Conservation (phyloP, 2,113 vertebrate species). For the Atherinomorus stipes region DNA sequence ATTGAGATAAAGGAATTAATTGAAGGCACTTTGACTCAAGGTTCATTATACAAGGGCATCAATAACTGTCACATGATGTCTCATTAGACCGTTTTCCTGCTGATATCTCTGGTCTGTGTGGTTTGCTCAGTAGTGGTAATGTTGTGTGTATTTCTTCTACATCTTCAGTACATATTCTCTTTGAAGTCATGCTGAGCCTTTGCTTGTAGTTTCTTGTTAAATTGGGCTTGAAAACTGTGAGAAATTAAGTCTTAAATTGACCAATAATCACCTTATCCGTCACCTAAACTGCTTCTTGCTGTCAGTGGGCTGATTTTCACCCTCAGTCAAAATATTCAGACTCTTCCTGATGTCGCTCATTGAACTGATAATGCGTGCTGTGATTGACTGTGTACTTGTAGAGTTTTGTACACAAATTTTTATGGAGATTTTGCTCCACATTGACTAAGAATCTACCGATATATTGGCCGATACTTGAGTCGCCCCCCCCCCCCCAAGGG, state of each 20-base stretch:
- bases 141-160: background rate
- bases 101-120: too few species aligned
- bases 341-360: background rate
- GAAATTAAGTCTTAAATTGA: background rate
- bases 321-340: background rate
- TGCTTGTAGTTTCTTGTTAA: background rate
- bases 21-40: conserved; percentile 1
- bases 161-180: background rate
- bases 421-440: too few species aligned
- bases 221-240: background rate
- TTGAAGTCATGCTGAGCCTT: background rate
- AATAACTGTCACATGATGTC: background rate
- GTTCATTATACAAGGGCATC: background rate
- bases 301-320: background rate
- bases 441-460: too few species aligned
- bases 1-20: background rate
- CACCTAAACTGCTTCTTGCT: background rate
- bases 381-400: background rate
- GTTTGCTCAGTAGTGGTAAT: background rate
- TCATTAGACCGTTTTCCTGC: background rate
- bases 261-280: background rate
- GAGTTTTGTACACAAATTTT: background rate
- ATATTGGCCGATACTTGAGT: too few species aligned
- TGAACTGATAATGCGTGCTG: background rate
- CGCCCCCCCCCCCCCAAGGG: too few species aligned